phyloP scores from a whole-genome alignment of 2,113 vertebrate genomes.

The Brevimyrus niger region DNA sequence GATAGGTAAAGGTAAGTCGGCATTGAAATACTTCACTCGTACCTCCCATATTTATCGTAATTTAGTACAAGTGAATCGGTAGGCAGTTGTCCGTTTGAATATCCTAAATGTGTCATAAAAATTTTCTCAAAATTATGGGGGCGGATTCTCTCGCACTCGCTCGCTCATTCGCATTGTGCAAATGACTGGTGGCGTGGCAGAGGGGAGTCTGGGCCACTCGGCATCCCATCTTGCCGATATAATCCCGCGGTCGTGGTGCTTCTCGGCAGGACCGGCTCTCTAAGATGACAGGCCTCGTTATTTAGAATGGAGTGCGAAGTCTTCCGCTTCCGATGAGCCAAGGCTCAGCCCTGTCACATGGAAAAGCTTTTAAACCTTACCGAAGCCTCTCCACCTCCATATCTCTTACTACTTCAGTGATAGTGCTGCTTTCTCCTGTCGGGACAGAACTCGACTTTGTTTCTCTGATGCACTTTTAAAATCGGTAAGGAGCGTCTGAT shows the following conservation, averaged over 20 bases:
- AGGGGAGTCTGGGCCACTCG: not conserved
- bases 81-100: not conserved
- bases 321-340: not conserved
- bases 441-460: not conserved
- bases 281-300: not conserved
- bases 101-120: not conserved
- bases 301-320: not conserved
- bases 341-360: not conserved
- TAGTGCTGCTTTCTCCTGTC: not conserved
- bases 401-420: not conserved
- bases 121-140: not conserved
- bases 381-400: not conserved
- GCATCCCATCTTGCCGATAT: not conserved
- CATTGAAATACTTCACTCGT: not conserved
- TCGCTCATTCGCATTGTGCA: not conserved
- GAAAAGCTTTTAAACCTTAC: not conserved
- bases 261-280: not conserved
- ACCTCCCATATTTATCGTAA: not conserved
- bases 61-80: not conserved
- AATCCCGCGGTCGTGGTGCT: not conserved
- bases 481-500: not conserved
- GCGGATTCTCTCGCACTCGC: not conserved
- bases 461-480: not conserved
- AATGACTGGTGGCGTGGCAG: not conserved
- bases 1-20: constrained; percentile 86